Conservation (phyloP, 2,797 vertebrate species). For the Fistularia tabacaria region DNA sequence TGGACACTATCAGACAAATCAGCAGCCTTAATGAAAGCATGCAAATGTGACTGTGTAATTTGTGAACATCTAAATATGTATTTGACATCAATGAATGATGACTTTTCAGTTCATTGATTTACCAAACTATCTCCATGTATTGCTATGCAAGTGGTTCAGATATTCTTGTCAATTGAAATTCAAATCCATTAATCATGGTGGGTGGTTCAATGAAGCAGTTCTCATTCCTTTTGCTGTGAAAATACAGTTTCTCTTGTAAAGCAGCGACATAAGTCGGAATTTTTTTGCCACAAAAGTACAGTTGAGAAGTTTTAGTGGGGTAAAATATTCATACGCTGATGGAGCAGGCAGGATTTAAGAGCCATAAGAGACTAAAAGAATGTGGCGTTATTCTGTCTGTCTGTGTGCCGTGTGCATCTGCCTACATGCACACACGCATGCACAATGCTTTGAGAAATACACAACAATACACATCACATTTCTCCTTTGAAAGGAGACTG, state of each 20-base stretch:
- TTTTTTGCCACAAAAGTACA: constrained; percentile 20
- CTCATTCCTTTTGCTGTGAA: constrained; percentile 12
- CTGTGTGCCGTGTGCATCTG: constrained; percentile 16
- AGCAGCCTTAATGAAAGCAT: no score
- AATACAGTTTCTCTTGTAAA: constrained; percentile 13
- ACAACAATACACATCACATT: constrained; percentile 10
- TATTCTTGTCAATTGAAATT: constrained; percentile 9
- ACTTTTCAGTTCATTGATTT: not conserved
- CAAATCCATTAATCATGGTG: not conserved
- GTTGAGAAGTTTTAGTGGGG: constrained; percentile 12
- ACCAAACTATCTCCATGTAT: not conserved
- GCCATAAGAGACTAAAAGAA: constrained; percentile 11
- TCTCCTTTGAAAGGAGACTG: constrained; percentile 9
- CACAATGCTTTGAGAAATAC: constrained; percentile 3
- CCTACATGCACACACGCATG: constrained; percentile 3
- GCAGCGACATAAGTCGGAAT: constrained; percentile 10
- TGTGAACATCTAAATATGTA: no score
- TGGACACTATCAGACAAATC: no score
- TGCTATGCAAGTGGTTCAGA: constrained; percentile 1
- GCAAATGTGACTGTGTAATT: no score
- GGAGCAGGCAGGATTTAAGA: constrained; percentile 10
- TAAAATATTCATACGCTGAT: constrained; percentile 32
- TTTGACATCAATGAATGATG: not conserved
- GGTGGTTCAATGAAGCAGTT: constrained; percentile 11
- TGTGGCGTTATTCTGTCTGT: constrained; percentile 4